A percentile compares a stretch with the other conserved stretches of the same genome.
phyloP scores from a whole-genome alignment of 2,113 vertebrate genomes.

The Nibea coibor region DNA sequence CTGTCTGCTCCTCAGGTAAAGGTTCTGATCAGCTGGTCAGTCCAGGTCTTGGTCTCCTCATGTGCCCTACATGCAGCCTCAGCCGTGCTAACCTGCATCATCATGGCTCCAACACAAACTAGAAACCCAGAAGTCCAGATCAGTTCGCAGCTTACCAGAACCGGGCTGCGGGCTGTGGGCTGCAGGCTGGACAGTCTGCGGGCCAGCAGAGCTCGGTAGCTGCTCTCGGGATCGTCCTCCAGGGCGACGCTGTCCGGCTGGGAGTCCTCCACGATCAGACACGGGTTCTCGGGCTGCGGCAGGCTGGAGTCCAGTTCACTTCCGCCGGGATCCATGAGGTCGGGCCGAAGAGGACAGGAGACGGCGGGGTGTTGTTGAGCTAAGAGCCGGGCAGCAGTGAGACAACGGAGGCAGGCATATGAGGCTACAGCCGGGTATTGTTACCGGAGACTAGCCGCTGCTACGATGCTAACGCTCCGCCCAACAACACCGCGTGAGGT shows the following conservation, averaged over 20 bases:
- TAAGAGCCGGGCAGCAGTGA: conserved; percentile 12
- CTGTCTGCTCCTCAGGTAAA: too few relatives aligned
- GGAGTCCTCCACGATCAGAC: conserved; percentile 94
- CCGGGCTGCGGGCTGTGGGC: conserved; percentile 86
- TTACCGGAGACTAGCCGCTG: background rate
- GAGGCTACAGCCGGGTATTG: background rate
- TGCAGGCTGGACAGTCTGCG: conserved; percentile 86
- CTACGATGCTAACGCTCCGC: conserved; percentile 42
- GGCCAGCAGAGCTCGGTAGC: conserved; percentile 84
- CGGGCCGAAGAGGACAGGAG: conserved; percentile 49
- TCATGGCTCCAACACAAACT: background rate
- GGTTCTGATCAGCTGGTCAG: too few relatives aligned
- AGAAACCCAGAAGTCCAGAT: background rate
- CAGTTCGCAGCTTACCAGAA: conserved; percentile 81
- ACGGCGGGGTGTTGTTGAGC: too few relatives aligned
- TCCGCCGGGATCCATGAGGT: conserved; percentile 87
- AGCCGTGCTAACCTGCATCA: background rate
- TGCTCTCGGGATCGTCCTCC: conserved; percentile 87
- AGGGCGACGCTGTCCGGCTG: conserved; percentile 88
- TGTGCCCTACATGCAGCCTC: background rate
- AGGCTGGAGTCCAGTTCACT: conserved; percentile 89
- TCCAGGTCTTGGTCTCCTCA: background rate
- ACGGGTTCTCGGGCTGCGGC: conserved; percentile 88
- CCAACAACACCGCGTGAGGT: conserved; percentile 12
- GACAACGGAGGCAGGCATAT: conserved; percentile 7